Base-by-base conservation (phyloP, 2,113 vertebrate genomes). In the Percopsis transmontana region DNA sequence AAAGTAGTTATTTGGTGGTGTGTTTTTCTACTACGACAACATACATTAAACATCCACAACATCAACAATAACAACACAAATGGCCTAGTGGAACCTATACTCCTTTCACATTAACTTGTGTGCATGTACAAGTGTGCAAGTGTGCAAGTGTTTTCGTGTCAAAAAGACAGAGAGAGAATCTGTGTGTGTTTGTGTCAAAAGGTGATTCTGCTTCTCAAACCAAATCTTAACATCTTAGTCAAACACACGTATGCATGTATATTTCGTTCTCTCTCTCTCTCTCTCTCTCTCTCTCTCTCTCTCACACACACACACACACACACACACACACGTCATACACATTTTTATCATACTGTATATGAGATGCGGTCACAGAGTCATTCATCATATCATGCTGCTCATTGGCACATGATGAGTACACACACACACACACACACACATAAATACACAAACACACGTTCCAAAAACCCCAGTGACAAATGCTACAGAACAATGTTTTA, bases 101-200 rank as follows among this genome's bases (percentile, higher is more conserved):
- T 33, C 8, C 5, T 7, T 33, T 33, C 2, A 33, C 27, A 33
- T 33, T 33, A 33, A 33, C 5, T 33, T n/a, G 24, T 58, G 55
- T 58, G 47, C n/a, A 38, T 41, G 33, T 58, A 38, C 19, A 4
- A 16, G 53, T 56, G 53, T 18, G 23, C 44, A 11, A 45, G 45
- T 59, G 39, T 51, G n/a, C 56, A 20, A n/a, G n/a, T n/a, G n/a
- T n/a, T n/a, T n/a, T n/a, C n/a, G n/a, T n/a, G n/a, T n/a, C n/a
- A n/a, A n/a, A n/a, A n/a, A n/a, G n/a, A n/a, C n/a, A n/a, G n/a
- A n/a, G n/a, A n/a, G n/a, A n/a, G n/a, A n/a, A n/a, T 57, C 15
- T 27, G 48, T 70, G 42, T 62, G 48, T 18, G 53, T 52, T 44
- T 51, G 16, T 53, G 51, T 39, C n/a, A n/a, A n/a, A n/a, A n/a